A percentile compares a stretch with the other conserved stretches of the same genome.
phyloP scores from a whole-genome alignment of 1,140 invertebrate genomes.

The Aradophagus sp. region DNA sequence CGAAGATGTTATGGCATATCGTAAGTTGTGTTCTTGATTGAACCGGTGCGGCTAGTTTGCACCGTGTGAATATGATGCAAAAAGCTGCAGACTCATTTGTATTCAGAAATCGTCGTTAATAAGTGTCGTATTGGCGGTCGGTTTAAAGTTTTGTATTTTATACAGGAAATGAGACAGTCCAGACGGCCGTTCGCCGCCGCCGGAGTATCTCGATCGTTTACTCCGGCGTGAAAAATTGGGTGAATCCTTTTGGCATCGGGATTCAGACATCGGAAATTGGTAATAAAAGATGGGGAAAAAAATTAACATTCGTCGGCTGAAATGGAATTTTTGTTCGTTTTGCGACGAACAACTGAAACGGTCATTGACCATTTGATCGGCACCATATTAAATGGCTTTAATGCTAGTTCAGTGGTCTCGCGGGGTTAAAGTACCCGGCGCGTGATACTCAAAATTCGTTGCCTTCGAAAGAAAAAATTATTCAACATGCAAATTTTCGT shows the following conservation, averaged over 20 bases:
- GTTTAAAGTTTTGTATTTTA: slow-evolving; percentile 16
- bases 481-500: too few relatives aligned
- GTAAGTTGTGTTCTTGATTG: slow-evolving; percentile 22
- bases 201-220: neutral
- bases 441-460: too few relatives aligned
- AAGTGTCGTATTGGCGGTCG: slow-evolving; percentile 10
- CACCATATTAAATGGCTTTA: too few relatives aligned
- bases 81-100: slow-evolving; percentile 27
- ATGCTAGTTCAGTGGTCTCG: too few relatives aligned
- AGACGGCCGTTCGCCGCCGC: neutral
- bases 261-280: too few relatives aligned
- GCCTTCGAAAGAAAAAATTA: too few relatives aligned
- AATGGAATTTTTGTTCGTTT: too few relatives aligned
- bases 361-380: too few relatives aligned
- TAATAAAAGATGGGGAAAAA: too few relatives aligned
- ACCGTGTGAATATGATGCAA: slow-evolving; percentile 34
- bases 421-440: too few relatives aligned
- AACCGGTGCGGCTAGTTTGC: slow-evolving; percentile 26
- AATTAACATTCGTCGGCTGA: too few relatives aligned
- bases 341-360: too few relatives aligned
- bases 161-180: slow-evolving; percentile 27
- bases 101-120: slow-evolving; percentile 21
- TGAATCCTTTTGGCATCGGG: slow-evolving; percentile 11
- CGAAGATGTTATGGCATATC: slow-evolving; percentile 25
- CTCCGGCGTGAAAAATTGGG: slow-evolving; percentile 17